phyloP scores from a whole-genome alignment of 1,140 invertebrate genomes.

The Acyrthosiphon pisum region DNA sequence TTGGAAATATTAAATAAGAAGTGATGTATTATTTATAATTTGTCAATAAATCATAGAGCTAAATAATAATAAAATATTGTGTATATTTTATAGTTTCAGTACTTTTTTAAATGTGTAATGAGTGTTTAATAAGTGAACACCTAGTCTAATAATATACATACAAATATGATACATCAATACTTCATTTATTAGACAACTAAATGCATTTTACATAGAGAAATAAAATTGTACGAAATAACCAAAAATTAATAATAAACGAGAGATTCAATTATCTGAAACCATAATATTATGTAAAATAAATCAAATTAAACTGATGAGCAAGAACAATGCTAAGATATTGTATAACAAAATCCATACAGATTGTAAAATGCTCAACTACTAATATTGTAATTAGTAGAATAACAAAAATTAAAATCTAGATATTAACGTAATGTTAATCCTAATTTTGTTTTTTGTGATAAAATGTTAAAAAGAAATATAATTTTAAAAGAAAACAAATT shows the following conservation, averaged over 20 bases:
- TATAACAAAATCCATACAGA: background rate
- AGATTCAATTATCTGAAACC: background rate
- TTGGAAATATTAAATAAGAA: background rate
- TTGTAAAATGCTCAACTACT: background rate
- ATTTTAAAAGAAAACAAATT: constrained; percentile 23
- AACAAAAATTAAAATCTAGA: background rate
- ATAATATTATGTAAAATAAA: background rate
- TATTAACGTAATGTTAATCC: background rate
- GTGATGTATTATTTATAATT: background rate
- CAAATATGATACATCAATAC: background rate
- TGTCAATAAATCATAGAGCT: background rate
- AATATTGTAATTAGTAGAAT: background rate
- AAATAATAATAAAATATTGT: background rate
- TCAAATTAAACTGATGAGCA: background rate
- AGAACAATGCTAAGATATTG: background rate
- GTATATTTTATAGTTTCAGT: background rate
- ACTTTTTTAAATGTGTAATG: background rate
- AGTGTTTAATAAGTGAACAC: background rate
- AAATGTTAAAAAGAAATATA: constrained; percentile 11
- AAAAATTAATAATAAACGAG: background rate
- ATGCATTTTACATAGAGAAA: background rate
- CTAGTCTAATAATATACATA: background rate
- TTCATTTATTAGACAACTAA: background rate
- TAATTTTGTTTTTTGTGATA: background rate
- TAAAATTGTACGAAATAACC: background rate